Conservation (phyloP, 2,797 vertebrate species). For the Chromobotia macracanthus region DNA sequence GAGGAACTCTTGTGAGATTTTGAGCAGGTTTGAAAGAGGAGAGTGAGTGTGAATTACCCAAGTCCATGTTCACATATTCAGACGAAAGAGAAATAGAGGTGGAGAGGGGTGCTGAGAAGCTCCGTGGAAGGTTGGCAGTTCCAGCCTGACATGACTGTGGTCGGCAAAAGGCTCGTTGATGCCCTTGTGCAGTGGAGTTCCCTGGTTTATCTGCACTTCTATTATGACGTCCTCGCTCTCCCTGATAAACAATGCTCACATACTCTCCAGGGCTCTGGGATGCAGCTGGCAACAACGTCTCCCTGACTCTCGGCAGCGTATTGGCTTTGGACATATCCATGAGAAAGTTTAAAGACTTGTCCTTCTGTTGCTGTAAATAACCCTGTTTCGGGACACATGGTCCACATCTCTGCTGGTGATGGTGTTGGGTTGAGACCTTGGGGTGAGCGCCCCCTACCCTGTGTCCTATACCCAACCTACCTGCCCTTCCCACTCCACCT, state of each 20-base stretch:
- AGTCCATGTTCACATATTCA: slow-evolving; percentile 76
- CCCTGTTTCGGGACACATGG: slow-evolving; percentile 70
- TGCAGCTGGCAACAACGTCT: slow-evolving; percentile 70
- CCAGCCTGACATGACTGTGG: slow-evolving; percentile 70
- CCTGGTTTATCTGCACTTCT: slow-evolving; percentile 58
- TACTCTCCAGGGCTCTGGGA: slow-evolving; percentile 80
- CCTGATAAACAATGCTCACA: slow-evolving; percentile 76
- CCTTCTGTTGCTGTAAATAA: slow-evolving; percentile 75
- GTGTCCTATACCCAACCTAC: slow-evolving; percentile 66
- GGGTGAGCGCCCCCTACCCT: slow-evolving; percentile 67
- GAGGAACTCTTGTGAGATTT: slow-evolving; percentile 67
- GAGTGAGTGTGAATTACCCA: slow-evolving; percentile 69
- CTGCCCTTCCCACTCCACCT: slow-evolving; percentile 69
- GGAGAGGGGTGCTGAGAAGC: slow-evolving; percentile 78
- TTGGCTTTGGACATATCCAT: slow-evolving; percentile 80
- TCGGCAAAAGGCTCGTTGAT: slow-evolving; percentile 68
- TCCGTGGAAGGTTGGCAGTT: slow-evolving; percentile 76
- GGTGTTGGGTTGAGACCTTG: slow-evolving; percentile 74
- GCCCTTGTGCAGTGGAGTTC: slow-evolving; percentile 69
- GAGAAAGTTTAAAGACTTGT: slow-evolving; percentile 70
- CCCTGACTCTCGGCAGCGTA: slow-evolving; percentile 79
- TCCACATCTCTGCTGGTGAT: slow-evolving; percentile 73
- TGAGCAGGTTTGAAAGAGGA: slow-evolving; percentile 70
- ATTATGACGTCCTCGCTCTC: slow-evolving; percentile 61
- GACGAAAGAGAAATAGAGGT: slow-evolving; percentile 65